These are phyloP conservation scores for Galendromus occidentalis DNA, from an alignment of 1,140 invertebrate species.

Conservation along the genomic window DNA sequence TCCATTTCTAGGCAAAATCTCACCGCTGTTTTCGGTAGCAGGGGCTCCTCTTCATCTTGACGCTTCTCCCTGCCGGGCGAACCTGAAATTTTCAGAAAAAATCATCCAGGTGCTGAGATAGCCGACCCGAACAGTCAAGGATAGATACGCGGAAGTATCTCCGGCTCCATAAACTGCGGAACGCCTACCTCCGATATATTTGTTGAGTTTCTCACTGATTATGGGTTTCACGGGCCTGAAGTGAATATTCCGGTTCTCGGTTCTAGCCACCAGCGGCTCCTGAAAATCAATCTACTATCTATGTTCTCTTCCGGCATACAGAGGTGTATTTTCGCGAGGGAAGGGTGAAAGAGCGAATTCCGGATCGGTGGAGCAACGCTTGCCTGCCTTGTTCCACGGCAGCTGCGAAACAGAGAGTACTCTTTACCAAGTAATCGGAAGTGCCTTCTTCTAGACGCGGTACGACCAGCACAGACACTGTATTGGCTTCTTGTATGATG, in stretches of 20 bases:
- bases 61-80: background rate
- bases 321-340: too few species aligned
- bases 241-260: background rate
- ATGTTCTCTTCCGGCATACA: too few species aligned
- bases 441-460: background rate
- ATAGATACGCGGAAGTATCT: background rate
- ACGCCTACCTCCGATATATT: background rate
- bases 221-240: background rate
- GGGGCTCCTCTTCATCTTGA: constrained; percentile 3
- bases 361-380: too few species aligned
- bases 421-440: background rate
- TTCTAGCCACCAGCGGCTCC: background rate
- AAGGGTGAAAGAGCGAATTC: too few species aligned
- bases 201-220: constrained; percentile 5
- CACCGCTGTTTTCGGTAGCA: background rate
- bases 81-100: background rate
- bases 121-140: background rate
- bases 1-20: background rate
- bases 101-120: background rate
- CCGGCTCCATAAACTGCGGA: too few species aligned
- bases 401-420: too few species aligned
- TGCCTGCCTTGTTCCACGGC: too few species aligned
- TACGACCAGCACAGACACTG: background rate
- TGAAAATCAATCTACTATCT: too few species aligned
- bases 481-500: background rate